A percentile compares a stretch with the other conserved stretches of the same genome.
Conservation (phyloP, 1,140 invertebrate genomes). For the Drosophila pandora region DNA sequence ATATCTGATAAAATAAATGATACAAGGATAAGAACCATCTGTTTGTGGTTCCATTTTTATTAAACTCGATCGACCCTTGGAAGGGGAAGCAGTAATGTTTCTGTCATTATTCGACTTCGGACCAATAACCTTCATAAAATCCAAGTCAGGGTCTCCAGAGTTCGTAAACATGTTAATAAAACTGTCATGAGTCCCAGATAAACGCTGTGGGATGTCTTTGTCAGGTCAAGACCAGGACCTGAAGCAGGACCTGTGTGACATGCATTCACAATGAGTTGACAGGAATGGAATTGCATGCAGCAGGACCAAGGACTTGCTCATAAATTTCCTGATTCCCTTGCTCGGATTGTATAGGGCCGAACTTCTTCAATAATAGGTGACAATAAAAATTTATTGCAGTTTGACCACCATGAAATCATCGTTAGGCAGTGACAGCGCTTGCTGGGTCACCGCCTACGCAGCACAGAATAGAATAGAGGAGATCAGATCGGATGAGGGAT, state of each 20-base stretch:
- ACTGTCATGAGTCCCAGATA: conserved; percentile 65
- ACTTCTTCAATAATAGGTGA: conserved; percentile 66
- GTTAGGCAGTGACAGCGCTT: conserved; percentile 61
- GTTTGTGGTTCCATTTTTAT: not conserved
- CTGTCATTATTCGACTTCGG: conserved; percentile 13
- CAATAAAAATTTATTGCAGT: conserved; percentile 83
- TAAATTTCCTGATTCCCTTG: conserved; percentile 61
- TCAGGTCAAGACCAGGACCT: conserved; percentile 48
- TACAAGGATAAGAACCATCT: no score
- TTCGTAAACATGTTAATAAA: conserved; percentile 75
- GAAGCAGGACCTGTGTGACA: conserved; percentile 60
- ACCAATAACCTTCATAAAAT: conserved; percentile 15
- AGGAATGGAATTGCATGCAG: conserved; percentile 50
- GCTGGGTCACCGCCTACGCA: conserved; percentile 23
- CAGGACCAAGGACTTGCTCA: conserved; percentile 38
- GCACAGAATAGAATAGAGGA: conserved; percentile 23
- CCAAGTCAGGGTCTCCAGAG: conserved; percentile 30
- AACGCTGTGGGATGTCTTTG: conserved; percentile 54
- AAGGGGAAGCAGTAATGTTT: conserved; percentile 16
- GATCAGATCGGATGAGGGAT: conserved; percentile 24
- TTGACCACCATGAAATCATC: conserved; percentile 83
- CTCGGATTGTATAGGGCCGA: conserved; percentile 10
- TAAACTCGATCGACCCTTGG: not conserved
- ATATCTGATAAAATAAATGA: no score
- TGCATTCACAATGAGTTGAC: conserved; percentile 63